phyloP scores from a whole-genome alignment of 2,888 invertebrate genomes.

The Catocala sponsa region DNA sequence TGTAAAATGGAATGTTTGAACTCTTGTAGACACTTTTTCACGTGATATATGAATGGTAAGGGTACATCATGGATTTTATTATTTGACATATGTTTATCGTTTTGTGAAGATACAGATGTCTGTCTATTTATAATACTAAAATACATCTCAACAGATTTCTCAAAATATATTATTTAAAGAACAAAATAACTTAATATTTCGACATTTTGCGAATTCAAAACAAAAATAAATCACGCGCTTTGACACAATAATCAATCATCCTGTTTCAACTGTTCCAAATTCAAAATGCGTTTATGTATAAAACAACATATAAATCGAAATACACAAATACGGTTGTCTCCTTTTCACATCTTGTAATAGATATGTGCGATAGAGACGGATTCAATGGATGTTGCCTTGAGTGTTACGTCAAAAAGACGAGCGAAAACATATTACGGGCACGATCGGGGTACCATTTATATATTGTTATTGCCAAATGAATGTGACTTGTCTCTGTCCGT shows the following conservation, averaged over 20 bases:
- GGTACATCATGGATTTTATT: no score
- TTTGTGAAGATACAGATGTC: no score
- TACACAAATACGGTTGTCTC: conserved; percentile 20
- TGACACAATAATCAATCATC: conserved; percentile 47
- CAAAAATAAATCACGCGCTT: conserved; percentile 41
- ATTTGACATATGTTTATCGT: no score
- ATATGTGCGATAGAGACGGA: conserved; percentile 19
- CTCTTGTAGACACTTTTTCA: no score
- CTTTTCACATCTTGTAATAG: conserved; percentile 7
- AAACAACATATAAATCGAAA: conserved; percentile 21
- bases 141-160: no score
- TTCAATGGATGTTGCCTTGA: conserved; percentile 17
- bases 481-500: conserved; percentile 28
- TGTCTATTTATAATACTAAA: no score
- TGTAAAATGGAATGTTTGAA: no score
- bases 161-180: no score
- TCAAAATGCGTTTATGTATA: conserved; percentile 40
- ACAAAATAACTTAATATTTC: no score
- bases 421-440: conserved; percentile 42
- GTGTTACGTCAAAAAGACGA: conserved; percentile 36
- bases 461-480: conserved; percentile 46
- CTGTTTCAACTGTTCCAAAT: conserved; percentile 46
- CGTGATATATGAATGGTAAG: no score
- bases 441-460: conserved; percentile 33
- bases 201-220: conserved; percentile 18